A percentile compares a stretch with the other conserved stretches of the same genome.
These are phyloP conservation scores for Leptinotarsa undecemlineata DNA, from an alignment of 1,140 invertebrate genomes.

Conservation along the genomic window DNA sequence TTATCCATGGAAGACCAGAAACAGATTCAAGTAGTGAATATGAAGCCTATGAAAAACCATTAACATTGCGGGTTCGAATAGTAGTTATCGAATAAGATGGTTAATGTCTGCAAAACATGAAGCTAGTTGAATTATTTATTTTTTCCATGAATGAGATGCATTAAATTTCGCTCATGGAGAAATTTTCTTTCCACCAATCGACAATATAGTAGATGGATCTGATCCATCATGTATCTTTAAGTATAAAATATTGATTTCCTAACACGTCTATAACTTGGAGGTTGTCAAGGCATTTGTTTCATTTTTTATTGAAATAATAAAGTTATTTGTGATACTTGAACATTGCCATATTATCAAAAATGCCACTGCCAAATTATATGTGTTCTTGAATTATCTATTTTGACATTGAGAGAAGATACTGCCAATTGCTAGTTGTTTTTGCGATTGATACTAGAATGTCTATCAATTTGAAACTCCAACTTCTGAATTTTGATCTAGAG, in stretches of 20 bases:
- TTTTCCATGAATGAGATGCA: not conserved
- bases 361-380: conserved; percentile 14
- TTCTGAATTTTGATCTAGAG: not conserved
- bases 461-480: not conserved
- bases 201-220: not conserved
- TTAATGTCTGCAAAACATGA: not conserved
- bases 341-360: conserved; percentile 17
- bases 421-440: not conserved
- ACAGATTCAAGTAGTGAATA: conserved; percentile 46
- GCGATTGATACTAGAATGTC: not conserved
- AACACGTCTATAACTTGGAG: conserved; percentile 3
- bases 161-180: not conserved
- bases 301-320: not conserved
- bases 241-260: not conserved
- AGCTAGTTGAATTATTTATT: not conserved
- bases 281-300: not conserved
- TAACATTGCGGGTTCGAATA: conserved; percentile 60
- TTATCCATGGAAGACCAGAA: conserved; percentile 61
- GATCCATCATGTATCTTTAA: not conserved
- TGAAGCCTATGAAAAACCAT: conserved; percentile 60
- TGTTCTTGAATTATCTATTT: conserved; percentile 19
- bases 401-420: conserved; percentile 3
- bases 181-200: not conserved
- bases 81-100: conserved; percentile 34
- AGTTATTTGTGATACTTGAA: conserved; percentile 11